phyloP scores from a whole-genome alignment of 2,113 vertebrate genomes.

The Mungos mungo region DNA sequence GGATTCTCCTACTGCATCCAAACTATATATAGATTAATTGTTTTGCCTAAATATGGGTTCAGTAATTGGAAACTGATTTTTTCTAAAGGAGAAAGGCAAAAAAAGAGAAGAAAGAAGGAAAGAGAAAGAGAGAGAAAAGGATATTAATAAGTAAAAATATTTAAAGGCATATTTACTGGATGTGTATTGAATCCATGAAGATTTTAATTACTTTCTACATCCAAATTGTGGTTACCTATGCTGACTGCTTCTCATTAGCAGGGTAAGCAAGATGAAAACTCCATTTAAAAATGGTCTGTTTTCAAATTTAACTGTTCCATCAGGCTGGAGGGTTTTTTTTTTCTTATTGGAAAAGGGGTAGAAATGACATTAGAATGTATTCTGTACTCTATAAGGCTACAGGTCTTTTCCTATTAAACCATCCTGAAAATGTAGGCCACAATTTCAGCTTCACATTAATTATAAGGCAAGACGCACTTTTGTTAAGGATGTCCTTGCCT shows the following conservation, averaged over 20 bases:
- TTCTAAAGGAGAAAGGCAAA: background rate
- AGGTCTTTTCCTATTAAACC: background rate
- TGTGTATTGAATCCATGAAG: background rate
- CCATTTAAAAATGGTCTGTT: background rate
- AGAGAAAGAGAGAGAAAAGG: no score
- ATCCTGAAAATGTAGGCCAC: constrained; percentile 61
- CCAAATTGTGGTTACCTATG: background rate
- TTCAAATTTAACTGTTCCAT: background rate
- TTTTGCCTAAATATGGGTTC: background rate
- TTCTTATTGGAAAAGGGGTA: background rate
- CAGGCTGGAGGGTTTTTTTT: background rate
- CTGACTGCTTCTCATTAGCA: background rate
- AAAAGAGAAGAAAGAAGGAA: background rate
- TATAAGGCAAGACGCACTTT: constrained; percentile 35
- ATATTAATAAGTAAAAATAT: background rate
- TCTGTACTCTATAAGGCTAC: background rate
- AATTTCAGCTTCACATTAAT: constrained; percentile 29
- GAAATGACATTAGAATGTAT: background rate
- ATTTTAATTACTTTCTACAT: background rate
- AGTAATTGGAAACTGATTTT: background rate
- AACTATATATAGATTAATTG: background rate
- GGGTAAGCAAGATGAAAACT: background rate
- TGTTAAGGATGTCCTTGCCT: constrained; percentile 41
- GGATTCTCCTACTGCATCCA: background rate
- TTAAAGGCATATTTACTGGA: background rate